Conservation (phyloP, 2,888 invertebrate species). For the Caenorhabditis angaria region DNA sequence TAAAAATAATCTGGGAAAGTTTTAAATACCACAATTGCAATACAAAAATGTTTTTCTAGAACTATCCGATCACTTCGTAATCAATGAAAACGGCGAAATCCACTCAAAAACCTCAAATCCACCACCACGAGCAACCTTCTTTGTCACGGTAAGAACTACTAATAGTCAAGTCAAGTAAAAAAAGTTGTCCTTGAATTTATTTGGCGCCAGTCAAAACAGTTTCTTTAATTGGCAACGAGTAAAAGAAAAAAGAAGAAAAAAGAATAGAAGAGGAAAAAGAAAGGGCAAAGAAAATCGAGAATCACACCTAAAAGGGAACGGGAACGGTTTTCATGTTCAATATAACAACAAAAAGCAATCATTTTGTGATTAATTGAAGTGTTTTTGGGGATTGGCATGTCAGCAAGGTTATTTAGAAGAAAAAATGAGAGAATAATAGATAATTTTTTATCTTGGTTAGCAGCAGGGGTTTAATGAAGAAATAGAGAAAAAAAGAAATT, state of each 20-base stretch:
- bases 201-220: constrained; percentile 4
- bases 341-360: neutral
- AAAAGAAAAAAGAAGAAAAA: neutral
- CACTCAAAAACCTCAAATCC: constrained; percentile 47
- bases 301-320: neutral
- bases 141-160: constrained; percentile 59
- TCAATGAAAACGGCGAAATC: constrained; percentile 51
- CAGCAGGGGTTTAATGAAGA: neutral
- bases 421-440: constrained; percentile 15
- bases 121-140: constrained; percentile 52
- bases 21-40: no score
- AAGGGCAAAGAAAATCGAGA: neutral
- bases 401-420: constrained; percentile 19
- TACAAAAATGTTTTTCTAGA: constrained; percentile 57
- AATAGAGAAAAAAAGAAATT: no score
- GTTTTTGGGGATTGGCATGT: constrained; percentile 5
- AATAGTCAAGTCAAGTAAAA: no score
- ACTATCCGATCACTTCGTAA: constrained; percentile 51
- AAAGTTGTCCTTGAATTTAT: neutral
- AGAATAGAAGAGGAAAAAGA: neutral
- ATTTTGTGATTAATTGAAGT: constrained; percentile 1
- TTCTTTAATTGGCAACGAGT: neutral
- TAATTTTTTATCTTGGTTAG: neutral
- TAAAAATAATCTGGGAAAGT: no score
- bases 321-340: neutral